phyloP scores from a whole-genome alignment of 2,888 invertebrate species.

The Nymphalis polychloros region DNA sequence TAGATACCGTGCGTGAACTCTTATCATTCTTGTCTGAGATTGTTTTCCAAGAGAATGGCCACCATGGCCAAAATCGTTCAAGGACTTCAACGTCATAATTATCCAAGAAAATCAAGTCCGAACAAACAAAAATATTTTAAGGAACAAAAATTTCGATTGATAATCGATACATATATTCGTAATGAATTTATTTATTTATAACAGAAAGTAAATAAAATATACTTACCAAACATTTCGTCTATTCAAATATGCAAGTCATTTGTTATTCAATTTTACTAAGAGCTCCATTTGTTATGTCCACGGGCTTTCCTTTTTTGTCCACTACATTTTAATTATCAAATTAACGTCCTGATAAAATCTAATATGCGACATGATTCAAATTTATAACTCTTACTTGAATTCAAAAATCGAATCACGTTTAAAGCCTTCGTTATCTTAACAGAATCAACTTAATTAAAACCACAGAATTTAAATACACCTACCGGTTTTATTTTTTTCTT shows the following conservation, averaged over 20 bases:
- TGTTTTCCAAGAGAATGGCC: too few relatives aligned
- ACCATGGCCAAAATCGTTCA: too few relatives aligned
- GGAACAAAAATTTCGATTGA: too few relatives aligned
- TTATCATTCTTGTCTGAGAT: too few relatives aligned
- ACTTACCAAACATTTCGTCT: not conserved
- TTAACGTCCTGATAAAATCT: slow-evolving; percentile 9
- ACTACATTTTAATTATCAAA: slow-evolving; percentile 31
- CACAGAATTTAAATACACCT: not conserved
- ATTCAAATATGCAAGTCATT: not conserved
- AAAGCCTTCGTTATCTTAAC: not conserved
- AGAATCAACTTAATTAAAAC: not conserved
- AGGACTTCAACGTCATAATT: too few relatives aligned
- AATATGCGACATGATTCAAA: not conserved
- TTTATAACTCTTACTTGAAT: not conserved
- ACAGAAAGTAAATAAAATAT: not conserved
- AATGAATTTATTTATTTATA: not conserved
- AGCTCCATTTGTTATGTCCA: slow-evolving; percentile 19
- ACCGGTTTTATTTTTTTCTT: too few relatives aligned
- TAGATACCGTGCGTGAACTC: too few relatives aligned
- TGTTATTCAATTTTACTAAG: slow-evolving; percentile 17
- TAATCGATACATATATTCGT: too few relatives aligned
- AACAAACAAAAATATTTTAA: too few relatives aligned
- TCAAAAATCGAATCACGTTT: not conserved
- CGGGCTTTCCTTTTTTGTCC: slow-evolving; percentile 16
- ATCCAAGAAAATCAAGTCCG: too few relatives aligned